Evolutionary conservation across 2,113 vertebrate species (phyloP), one percentile per base, ranked within the genome.

Genomic region (Ondatra zibethicus): DNA sequence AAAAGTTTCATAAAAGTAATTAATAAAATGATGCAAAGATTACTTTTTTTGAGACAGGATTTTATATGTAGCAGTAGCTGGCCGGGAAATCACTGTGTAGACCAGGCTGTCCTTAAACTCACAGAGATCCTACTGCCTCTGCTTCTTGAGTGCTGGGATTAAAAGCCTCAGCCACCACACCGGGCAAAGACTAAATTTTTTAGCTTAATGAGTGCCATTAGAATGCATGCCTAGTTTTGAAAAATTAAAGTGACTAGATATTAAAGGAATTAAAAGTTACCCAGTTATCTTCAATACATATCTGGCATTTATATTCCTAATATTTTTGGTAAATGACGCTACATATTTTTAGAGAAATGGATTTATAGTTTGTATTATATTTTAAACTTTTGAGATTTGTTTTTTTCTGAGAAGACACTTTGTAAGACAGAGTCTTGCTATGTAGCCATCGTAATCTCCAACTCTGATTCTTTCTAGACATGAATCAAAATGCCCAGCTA

Each of bases 181-280:
- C n/a, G 10, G 36, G 36, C 23, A 73, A 70, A 42, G 11, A 58
- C 42, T 45, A 75, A 85, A 85, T 55, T 45, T 70, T 88, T 58
- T 93, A 89, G 55, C 50, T 89, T 94, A 90, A 85, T 90, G 87
- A 94, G 80, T 92, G 36, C 23, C 23, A 42, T 68, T 93, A 63
- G 36, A 82, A 55, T 91, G 36, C 11, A 47, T 88, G 17, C 11
- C 47, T 31, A 42, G 61, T 93, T 31, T 78, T 96, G 73, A 94
- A 91, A 95, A 88, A 73, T 84, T 89, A 82, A 84, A 95, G 76
- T 84, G 68, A 42, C 55, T 96, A 65, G 42, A 4, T 90, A 12
- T 50, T 89, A 78, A 84, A 63, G 42, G 84, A 86, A 89, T 2
- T 23, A 58, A 63, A 95, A 94, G 27, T 88, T 94, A 47, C 9